Evolutionary conservation across 2,888 invertebrate species (phyloP), one percentile per base, ranked within the genome.

Genomic region (Pyralis farinalis): DNA sequence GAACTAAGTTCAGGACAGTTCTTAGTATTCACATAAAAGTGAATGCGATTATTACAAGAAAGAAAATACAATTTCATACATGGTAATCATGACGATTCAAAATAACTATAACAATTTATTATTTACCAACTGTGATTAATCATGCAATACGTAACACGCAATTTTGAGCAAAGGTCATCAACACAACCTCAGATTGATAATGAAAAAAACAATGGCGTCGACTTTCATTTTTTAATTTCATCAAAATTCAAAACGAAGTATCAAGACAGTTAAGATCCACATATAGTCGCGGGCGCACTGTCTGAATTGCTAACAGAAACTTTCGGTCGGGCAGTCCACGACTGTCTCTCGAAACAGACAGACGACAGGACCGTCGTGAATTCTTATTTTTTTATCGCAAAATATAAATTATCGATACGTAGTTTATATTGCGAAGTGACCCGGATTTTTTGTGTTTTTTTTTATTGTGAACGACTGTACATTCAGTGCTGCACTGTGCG

Each of bases 241-340:
- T 84, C 69, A 78, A 77, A 78, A 82, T 85, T 80, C 82, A 73
- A 45, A 57, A 57, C 65, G 63, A 77, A 84, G 75, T 69, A 64
- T 73, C 84, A 83, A 86, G 76, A 82, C 83, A 79, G 83, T 82
- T 81, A 78, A 70, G 69, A n/a, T 68, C 77, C 64, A 61, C 66
- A 60, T 65, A 65, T 65, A 63, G 62, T 59, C 84, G 75, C 71
- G 46, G 44, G 68, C 81, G 85, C 85, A 75, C 71, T 68, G 63
- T 47, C 63, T 58, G 83, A 78, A 81, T 81, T 52, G 67, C 66
- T 72, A 80, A 79, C 59, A 64, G 63, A 67, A 66, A 73, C 77
- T 82, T 82, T 80, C 73, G 71, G 71, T 46, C 58, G 53, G 55
- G 46, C 84, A 88, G 87, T 88, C 84, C 81, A 76, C 76, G 69